These are phyloP conservation scores for Netelia virgata DNA, from an alignment of 2,888 invertebrate genomes.

Conservation along the genomic window DNA sequence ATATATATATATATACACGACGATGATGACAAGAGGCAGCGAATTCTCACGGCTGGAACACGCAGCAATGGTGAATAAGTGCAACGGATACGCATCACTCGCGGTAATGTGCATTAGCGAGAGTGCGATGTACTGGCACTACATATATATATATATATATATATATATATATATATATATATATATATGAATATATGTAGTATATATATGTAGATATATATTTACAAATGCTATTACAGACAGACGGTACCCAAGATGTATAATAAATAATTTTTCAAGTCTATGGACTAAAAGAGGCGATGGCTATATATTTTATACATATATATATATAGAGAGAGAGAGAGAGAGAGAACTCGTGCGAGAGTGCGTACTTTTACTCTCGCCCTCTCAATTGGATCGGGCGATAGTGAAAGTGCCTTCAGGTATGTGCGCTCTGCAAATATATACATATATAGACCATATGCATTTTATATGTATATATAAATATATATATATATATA, in stretches of 20 bases:
- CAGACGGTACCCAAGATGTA: neutral
- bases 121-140: conserved; percentile 58
- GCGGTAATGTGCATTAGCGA: conserved; percentile 40
- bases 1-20: neutral
- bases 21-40: conserved; percentile 15
- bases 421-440: conserved; percentile 41
- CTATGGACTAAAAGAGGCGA: neutral
- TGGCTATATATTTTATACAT: conserved; percentile 14
- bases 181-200: neutral
- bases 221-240: conserved; percentile 46
- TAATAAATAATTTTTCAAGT: conserved; percentile 28
- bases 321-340: no score
- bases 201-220: neutral
- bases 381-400: conserved; percentile 76
- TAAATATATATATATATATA: neutral
- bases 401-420: conserved; percentile 83
- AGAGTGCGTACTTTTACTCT: conserved; percentile 69
- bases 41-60: conserved; percentile 53
- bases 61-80: neutral
- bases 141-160: conserved; percentile 6
- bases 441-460: conserved; percentile 16
- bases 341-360: conserved; percentile 28
- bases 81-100: conserved; percentile 47
- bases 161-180: neutral
- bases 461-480: conserved; percentile 3